Evolutionary conservation across 2,113 vertebrate species (phyloP).

Genomic region (Centropristis striata): DNA sequence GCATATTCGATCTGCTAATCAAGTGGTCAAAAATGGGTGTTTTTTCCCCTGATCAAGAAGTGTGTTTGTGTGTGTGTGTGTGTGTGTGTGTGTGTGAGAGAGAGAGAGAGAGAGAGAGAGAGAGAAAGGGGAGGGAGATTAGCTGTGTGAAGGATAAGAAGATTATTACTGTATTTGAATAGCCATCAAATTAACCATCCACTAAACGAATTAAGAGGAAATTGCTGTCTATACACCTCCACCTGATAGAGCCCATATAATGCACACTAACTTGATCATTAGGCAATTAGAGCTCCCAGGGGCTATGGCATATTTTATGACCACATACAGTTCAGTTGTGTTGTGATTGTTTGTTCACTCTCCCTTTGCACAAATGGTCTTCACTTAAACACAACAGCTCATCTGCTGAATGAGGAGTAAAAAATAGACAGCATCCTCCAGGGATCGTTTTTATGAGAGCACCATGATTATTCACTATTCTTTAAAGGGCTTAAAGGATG

Average conservation of each 20-base stretch:
- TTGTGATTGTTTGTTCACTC: constrained; percentile 55
- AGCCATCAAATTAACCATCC: constrained; percentile 72
- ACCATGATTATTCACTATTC: constrained; percentile 80
- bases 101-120: neutral
- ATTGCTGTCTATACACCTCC: constrained; percentile 66
- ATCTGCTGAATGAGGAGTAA: constrained; percentile 48
- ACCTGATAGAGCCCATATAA: constrained; percentile 71
- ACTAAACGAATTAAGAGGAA: constrained; percentile 72
- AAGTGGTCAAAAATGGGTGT: constrained; percentile 10
- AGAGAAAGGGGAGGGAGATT: constrained; percentile 34
- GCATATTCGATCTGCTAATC: constrained; percentile 28
- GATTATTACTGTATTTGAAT: constrained; percentile 74
- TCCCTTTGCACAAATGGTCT: constrained; percentile 57
- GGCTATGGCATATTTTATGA: constrained; percentile 63
- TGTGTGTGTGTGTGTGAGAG: neutral
- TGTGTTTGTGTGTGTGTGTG: constrained; percentile 16
- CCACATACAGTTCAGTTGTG: constrained; percentile 30
- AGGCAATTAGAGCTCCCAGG: constrained; percentile 72
- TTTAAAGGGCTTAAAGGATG: constrained; percentile 82
- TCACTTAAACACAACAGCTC: constrained; percentile 66
- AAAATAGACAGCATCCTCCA: constrained; percentile 73
- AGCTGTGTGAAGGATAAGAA: constrained; percentile 56
- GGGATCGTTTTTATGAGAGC: constrained; percentile 79
- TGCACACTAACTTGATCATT: constrained; percentile 75
- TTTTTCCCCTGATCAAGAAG: constrained; percentile 34